phyloP scores from a whole-genome alignment of 2,113 vertebrate species.

The Podarcis muralis region DNA sequence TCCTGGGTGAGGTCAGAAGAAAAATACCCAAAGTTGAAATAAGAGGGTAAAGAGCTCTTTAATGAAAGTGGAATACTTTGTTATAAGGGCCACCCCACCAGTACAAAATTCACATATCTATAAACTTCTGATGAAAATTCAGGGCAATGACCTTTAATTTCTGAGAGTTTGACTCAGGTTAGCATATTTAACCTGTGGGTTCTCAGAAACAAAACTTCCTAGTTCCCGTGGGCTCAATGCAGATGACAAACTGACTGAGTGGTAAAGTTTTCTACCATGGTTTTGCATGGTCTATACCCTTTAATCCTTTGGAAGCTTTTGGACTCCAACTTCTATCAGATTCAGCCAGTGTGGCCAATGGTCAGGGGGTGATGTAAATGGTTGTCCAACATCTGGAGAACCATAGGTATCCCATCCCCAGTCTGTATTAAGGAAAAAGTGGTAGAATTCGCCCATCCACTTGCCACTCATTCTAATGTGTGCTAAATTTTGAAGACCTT shows the following conservation, averaged over 20 bases:
- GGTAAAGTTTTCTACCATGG: background rate
- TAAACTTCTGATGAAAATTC: background rate
- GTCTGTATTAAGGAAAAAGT: background rate
- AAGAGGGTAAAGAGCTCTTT: background rate
- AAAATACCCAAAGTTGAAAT: background rate
- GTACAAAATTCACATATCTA: background rate
- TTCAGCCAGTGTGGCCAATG: no score
- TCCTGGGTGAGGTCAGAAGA: slow-evolving; percentile 67
- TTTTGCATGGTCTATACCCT: background rate
- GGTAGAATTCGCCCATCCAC: background rate
- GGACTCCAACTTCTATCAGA: no score
- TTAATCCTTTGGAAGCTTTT: no score
- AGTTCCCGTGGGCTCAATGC: background rate
- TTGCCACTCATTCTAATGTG: background rate
- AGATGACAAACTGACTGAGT: background rate
- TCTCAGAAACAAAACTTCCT: background rate
- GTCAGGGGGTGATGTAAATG: no score
- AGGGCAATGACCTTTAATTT: background rate
- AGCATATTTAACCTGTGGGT: background rate
- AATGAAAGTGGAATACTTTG: background rate
- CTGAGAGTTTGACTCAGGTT: background rate
- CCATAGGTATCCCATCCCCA: no score
- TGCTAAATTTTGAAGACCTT: background rate
- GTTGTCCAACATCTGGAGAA: no score
- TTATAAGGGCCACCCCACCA: background rate